phyloP scores from a whole-genome alignment of 1,140 invertebrate genomes.

The Eufriesea mexicana region DNA sequence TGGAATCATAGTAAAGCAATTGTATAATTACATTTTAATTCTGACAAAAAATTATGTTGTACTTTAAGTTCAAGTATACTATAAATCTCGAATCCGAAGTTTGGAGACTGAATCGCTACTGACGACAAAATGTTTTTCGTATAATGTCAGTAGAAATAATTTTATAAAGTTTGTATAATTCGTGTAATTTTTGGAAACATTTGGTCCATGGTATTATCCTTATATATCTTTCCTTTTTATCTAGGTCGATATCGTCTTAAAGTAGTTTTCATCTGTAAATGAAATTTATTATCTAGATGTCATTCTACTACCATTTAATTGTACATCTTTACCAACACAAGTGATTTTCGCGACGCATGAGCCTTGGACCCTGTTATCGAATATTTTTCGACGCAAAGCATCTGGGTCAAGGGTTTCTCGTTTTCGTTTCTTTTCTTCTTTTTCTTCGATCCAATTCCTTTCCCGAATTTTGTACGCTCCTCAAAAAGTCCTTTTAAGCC shows the following conservation, averaged over 20 bases:
- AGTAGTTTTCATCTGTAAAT: not conserved
- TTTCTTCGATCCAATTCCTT: not conserved
- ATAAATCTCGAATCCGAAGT: too few species aligned
- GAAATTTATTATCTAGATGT: constrained; percentile 21
- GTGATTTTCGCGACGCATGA: not conserved
- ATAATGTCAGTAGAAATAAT: too few species aligned
- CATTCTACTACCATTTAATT: constrained; percentile 11
- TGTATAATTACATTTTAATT: too few species aligned
- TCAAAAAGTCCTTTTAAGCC: too few species aligned
- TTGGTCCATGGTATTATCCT: not conserved
- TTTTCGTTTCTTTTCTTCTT: constrained; percentile 14
- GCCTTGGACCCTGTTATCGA: constrained; percentile 33
- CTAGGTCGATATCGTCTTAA: not conserved
- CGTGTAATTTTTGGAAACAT: not conserved
- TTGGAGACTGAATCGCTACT: too few species aligned
- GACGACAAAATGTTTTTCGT: too few species aligned
- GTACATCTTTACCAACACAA: constrained; percentile 7
- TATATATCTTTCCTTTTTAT: not conserved
- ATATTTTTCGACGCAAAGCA: constrained; percentile 2
- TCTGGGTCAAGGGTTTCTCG: constrained; percentile 47
- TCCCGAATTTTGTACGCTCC: not conserved
- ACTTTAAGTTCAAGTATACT: too few species aligned
- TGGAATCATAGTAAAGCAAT: too few species aligned
- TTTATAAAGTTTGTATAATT: not conserved
- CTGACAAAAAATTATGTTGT: too few species aligned